Evolutionary conservation across 2,113 vertebrate species (phyloP).

Genomic region (Sapajus apella): DNA sequence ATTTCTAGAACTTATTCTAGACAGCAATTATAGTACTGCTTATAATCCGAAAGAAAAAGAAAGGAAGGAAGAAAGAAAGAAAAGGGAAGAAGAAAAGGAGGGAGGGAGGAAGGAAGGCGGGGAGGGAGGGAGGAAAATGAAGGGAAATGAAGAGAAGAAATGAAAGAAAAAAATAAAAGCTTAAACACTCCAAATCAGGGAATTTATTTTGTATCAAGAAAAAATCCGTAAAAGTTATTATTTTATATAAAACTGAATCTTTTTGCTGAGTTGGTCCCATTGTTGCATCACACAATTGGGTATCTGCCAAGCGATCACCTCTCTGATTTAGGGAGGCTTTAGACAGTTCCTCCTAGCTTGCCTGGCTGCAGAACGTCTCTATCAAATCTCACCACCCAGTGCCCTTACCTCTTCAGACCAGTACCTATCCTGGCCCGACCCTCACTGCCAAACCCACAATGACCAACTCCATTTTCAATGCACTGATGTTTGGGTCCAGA

Average conservation of each 20-base stretch:
- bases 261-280: background rate
- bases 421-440: background rate
- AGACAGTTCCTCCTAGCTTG: background rate
- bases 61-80: background rate
- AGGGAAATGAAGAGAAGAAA: background rate
- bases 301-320: background rate
- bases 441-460: background rate
- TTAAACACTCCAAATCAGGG: background rate
- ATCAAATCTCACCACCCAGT: background rate
- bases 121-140: background rate
- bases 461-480: background rate
- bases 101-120: rapidly evolving
- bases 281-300: background rate
- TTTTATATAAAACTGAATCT: background rate
- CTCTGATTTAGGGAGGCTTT: background rate
- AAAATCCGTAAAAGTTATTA: background rate
- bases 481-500: background rate
- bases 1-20: slow-evolving; percentile 55
- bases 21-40: background rate
- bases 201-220: background rate
- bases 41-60: background rate
- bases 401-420: background rate
- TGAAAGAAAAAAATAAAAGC: background rate
- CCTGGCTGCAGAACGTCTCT: rapidly evolving
- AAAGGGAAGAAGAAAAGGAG: background rate